phyloP scores from a whole-genome alignment of 2,888 invertebrate genomes.

The Apamea crenata region DNA sequence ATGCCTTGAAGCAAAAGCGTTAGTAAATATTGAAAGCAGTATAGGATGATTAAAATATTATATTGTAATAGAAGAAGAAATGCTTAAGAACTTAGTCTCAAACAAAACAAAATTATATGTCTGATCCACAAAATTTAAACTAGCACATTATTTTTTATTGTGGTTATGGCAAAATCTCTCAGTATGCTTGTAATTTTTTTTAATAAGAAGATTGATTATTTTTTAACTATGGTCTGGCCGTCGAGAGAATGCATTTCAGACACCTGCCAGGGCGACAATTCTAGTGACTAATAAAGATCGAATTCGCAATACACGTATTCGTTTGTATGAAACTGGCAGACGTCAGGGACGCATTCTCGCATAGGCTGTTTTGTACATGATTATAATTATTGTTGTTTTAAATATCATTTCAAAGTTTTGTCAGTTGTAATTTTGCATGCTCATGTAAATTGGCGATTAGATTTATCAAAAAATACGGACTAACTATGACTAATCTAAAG shows the following conservation, averaged over 20 bases:
- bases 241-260: not conserved
- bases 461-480: not conserved
- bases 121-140: not conserved
- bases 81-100: not conserved
- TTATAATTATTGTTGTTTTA: not conserved
- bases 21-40: conserved; percentile 36
- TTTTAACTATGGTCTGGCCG: not conserved
- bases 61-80: not conserved
- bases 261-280: not conserved
- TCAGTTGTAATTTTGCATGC: conserved; percentile 13
- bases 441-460: not conserved
- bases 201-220: not conserved
- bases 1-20: conserved; percentile 38
- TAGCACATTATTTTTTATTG: not conserved
- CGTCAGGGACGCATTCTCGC: not conserved
- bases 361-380: too few relatives aligned
- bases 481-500: conserved; percentile 9
- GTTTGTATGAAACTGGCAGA: not conserved
- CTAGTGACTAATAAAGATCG: too few relatives aligned
- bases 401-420: not conserved
- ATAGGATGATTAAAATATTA: conserved; percentile 14
- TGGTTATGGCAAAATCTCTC: not conserved
- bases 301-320: too few relatives aligned
- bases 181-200: not conserved
- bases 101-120: not conserved